Conservation (phyloP, 2,797 vertebrate genomes). For the Sarcoramphus papa region DNA sequence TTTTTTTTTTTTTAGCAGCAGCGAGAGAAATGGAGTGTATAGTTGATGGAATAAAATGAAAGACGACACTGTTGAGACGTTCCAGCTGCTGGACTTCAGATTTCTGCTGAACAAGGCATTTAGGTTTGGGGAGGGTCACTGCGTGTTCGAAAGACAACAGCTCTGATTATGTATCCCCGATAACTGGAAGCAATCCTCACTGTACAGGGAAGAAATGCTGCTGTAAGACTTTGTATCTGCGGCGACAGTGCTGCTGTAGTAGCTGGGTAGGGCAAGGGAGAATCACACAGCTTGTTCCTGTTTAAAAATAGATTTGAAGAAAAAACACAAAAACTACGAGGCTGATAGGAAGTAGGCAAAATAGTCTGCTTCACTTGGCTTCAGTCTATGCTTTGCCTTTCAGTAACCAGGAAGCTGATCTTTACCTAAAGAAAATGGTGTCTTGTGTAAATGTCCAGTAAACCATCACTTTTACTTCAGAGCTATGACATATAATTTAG, state of each 20-base stretch:
- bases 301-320: not conserved
- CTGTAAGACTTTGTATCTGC: not conserved
- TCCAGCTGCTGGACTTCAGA: not conserved
- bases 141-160: rapidly evolving
- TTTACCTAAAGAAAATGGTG: not conserved
- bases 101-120: not conserved
- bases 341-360: not conserved
- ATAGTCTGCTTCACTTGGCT: not conserved
- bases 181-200: not conserved
- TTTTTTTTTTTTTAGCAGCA: not conserved
- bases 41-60: not conserved
- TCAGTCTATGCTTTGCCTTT: not conserved
- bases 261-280: not conserved
- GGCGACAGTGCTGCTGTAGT: not conserved
- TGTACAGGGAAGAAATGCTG: not conserved
- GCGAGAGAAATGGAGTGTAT: not conserved
- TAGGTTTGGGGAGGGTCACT: not conserved
- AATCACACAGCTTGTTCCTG: not conserved
- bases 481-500: rapidly evolving
- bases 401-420: not conserved
- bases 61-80: not conserved
- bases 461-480: rapidly evolving
- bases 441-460: not conserved
- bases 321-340: not conserved
- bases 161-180: not conserved